Base-by-base conservation (phyloP, 2,113 vertebrate genomes). In the Parus major region DNA sequence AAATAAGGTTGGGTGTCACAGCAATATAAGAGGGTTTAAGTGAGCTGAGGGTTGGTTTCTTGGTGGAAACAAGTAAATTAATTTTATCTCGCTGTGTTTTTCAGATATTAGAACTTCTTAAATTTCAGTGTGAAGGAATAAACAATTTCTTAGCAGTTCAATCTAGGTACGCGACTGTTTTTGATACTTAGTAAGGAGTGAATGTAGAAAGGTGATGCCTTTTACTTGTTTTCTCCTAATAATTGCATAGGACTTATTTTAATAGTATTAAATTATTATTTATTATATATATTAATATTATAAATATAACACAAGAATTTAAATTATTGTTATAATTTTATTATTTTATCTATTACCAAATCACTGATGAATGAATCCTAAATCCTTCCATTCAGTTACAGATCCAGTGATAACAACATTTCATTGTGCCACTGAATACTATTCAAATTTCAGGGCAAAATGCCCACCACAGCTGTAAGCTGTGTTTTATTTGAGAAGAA, bases 331-430 rank as follows among this genome's bases (percentile, higher is more conserved):
- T 42, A 15, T 42, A 6, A 42, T 15, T 42, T 14, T 42, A 42
- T 42, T 42, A 42, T 42, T 42, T 42, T 42, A 42, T 14, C 5
- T 42, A 1, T 57, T 66, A 27, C 7, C 7, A 39, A 77, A 18
- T 44, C 6, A 55, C 25, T 53, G 41, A 19, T 11, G 12, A 66
- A n/a, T 20, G 0, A 2, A 29, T 55, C 12, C 4, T 12, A 52
- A 47, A 42, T 19, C 44, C 17, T 83, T 29, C 41, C 1, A 7
- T 14, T 39, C 9, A 44, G 13, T 71, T 60, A n/a, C 6, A 79
- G 23, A 2, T 11, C 4, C 6, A 47, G 5, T 7, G 11, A 60
- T 12, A 39, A 20, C 1, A 42, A 15, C 1, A 73, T 2, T 25
- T 28, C 10, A 20, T 41, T 75, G 6, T 11, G 3, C 3, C 39